Base-by-base conservation (phyloP, 2,113 vertebrate genomes). In the Rhea americana region DNA sequence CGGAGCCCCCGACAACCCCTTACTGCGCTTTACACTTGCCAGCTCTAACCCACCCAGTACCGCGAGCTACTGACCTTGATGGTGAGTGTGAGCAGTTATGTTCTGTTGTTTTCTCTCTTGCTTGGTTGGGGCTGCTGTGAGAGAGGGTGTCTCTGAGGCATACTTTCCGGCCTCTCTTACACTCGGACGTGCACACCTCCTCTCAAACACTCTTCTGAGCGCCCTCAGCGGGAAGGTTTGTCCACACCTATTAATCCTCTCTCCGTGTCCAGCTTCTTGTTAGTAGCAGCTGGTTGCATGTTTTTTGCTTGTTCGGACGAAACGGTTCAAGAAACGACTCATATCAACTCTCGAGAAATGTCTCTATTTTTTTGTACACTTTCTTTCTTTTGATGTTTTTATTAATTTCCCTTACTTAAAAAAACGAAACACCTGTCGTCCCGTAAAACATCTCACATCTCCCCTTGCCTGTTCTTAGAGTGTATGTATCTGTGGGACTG, bases 41-140 rank as follows among this genome's bases (percentile, higher is more conserved):
- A 97, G 97, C 97, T 96, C 84, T 97, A 93, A 96, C 94, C 93
- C 96, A 85, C 96, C 96, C 97, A 97, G 90, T 97, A 93, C 95
- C 97, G 48, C 96, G 97, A 98, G 96, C 96, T 97, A 97, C 98
- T 96, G 97, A 98, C 93, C 96, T 97, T 98, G 97, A 97, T 97
- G 97, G 98, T 97, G 98, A 97, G 97, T 97, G 98, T 97, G 97
- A 98, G 98, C 96, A 98, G 98, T 98, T 98, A 98, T 95, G 95
- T 98, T 97, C 97, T 98, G 97, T 98, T 98, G 97, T 98, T 98
- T 98, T 98, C 98, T 98, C 97, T 98, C 98, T 98, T 98, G 98
- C 98, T 98, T 98, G 98, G 98, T 98, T 98, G 98, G 98, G 97
- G 98, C 98, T 97, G 97, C 98, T 97, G 98, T 98, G 98, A 98